phyloP scores from a whole-genome alignment of 2,113 vertebrate genomes.

The Neoarius graeffei region DNA sequence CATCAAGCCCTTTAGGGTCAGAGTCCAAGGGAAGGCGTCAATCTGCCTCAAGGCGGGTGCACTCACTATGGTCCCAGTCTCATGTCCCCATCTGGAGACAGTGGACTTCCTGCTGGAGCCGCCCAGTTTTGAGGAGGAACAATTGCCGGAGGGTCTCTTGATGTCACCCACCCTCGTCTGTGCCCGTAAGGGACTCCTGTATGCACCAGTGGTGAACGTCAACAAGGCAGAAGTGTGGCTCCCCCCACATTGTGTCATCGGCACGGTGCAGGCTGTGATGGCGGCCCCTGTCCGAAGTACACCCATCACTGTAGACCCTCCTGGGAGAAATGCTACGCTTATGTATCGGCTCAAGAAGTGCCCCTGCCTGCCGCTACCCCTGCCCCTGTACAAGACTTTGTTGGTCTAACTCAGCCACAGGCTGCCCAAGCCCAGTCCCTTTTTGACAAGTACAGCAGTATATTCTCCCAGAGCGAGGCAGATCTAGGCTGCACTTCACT shows the following conservation, averaged over 20 bases:
- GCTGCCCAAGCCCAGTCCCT: not conserved
- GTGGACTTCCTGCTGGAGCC: conserved; percentile 18
- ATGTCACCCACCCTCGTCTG: not conserved
- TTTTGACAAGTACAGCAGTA: not conserved
- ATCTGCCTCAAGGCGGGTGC: not conserved
- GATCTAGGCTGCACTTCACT: conserved; percentile 19
- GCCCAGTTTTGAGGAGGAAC: not conserved
- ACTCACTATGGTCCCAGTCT: not conserved
- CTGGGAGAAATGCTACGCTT: not conserved
- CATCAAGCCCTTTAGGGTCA: not conserved
- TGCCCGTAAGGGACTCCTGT: not conserved
- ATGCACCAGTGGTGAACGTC: not conserved
- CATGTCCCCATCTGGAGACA: not conserved
- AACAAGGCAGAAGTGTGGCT: not conserved
- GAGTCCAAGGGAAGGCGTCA: not conserved
- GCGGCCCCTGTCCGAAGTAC: too few species aligned
- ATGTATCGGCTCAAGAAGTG: not conserved
- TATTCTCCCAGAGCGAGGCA: not conserved
- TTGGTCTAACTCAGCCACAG: not conserved
- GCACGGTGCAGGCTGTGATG: not conserved
- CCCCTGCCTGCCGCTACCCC: too few species aligned
- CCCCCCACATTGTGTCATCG: not conserved
- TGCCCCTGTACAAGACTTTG: not conserved
- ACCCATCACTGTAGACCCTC: too few species aligned
- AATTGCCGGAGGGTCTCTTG: not conserved